phyloP scores from a whole-genome alignment of 1,140 invertebrate species.

The Drosophila bocki region DNA sequence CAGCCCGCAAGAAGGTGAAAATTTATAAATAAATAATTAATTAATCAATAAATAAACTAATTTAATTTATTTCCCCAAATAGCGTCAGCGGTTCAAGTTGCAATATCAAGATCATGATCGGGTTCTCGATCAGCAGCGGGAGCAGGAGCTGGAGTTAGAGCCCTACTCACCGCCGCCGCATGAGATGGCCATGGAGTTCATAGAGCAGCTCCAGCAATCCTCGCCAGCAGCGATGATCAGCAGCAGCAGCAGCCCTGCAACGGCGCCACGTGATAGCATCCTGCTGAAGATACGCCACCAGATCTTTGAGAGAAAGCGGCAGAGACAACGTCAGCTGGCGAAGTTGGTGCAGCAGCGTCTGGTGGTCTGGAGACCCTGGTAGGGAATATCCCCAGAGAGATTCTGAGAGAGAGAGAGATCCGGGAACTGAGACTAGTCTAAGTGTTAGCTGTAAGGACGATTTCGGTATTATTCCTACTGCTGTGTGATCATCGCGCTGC shows the following conservation, averaged over 20 bases:
- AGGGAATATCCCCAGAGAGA: constrained; percentile 2
- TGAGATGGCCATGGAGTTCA: constrained; percentile 64
- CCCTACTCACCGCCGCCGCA: constrained; percentile 22
- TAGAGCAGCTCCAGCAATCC: constrained; percentile 51
- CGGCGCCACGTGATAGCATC: constrained; percentile 69
- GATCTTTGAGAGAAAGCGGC: constrained; percentile 78
- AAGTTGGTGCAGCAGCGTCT: constrained; percentile 59
- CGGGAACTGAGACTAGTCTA: constrained; percentile 39
- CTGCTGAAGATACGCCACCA: constrained; percentile 77
- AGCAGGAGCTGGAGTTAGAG: constrained; percentile 7
- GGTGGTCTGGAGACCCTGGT: constrained; percentile 81
- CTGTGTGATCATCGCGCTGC: constrained; percentile 58
- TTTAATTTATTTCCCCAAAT: too few relatives aligned
- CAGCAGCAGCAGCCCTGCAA: not conserved
- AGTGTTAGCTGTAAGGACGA: constrained; percentile 21
- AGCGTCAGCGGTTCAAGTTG: constrained; percentile 58
- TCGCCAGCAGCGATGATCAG: constrained; percentile 1
- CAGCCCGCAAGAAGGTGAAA: constrained; percentile 62
- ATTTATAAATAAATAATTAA: not conserved
- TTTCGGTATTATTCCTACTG: constrained; percentile 67
- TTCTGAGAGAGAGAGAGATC: constrained; percentile 16
- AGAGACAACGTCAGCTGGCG: constrained; percentile 64
- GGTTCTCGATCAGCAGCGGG: not conserved
- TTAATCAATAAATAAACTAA: not conserved
- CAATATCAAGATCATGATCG: constrained; percentile 14